Evolutionary conservation across 2,888 invertebrate genomes (phyloP), one percentile per base, ranked within the genome.

Genomic region (Troilus luridus): DNA sequence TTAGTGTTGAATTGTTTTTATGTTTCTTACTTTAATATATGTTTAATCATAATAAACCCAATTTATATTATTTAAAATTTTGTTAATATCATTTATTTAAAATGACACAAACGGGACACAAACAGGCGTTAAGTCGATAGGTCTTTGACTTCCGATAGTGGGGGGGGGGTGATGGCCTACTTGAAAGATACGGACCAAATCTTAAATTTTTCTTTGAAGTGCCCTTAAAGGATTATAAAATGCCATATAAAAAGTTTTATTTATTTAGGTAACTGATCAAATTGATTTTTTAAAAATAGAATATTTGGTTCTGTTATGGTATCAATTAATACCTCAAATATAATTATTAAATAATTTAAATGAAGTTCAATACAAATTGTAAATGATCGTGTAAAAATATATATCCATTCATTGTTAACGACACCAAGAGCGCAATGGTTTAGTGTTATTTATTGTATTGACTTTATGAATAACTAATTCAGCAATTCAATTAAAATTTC

Each of bases 131-230:
- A 1, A 41, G 41, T 77, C 72, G 72, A 77, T 77, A 77, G 72
- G 72, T 77, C 72, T 77, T 77, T 77, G 72, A 77, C 72, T 77
- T 77, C 17, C 6, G 72, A 27, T 41, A 77, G 72, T 77, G 10
- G 14, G 17, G 24, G 67, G 27, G 24, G 72, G 27, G 0, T 14
- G 27, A 14, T 14, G 14, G 17, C 7, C 24, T 7, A 19, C 72
- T 77, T 17, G 6, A 8, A 7, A 41, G 41, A 77, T 77, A 77
- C 17, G 72, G 72, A 77, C 27, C 72, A 27, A 41, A 41, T 77
- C 27, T 21, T 41, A 0, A 5, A 6, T 0, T 14, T 41, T 41
- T 41, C n/a, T 17, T 6, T 6, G 24, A 1, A 24, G 11, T 27
- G 27, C 27, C 7, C 0, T 67, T 64, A 17, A 60, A 60, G 41